Conservation (phyloP, 2,113 vertebrate genomes). For the Salvelinus sp. region DNA sequence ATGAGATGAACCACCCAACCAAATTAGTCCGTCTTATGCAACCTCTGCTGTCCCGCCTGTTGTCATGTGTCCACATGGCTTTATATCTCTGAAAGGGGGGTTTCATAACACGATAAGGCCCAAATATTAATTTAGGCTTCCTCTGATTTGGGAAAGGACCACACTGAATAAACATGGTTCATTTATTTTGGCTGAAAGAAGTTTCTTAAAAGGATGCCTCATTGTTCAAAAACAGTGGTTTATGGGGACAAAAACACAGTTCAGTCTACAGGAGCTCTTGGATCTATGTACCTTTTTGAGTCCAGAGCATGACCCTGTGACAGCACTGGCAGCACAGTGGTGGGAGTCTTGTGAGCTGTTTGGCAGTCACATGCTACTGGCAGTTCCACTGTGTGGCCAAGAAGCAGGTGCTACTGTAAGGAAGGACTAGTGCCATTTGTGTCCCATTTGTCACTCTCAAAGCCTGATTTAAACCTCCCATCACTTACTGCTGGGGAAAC, state of each 20-base stretch:
- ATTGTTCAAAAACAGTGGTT: background rate
- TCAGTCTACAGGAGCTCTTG: too few species aligned
- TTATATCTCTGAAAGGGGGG: background rate
- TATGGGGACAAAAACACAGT: background rate
- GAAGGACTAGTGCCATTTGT: background rate
- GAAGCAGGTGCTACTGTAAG: background rate
- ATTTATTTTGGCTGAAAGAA: background rate
- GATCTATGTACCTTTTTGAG: too few species aligned
- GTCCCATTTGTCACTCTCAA: background rate
- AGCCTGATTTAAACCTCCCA: background rate
- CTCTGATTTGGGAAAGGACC: background rate
- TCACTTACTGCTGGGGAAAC: background rate
- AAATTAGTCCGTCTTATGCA: background rate
- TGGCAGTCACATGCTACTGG: conserved; percentile 28
- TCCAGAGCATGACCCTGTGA: conserved; percentile 5
- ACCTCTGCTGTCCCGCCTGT: background rate
- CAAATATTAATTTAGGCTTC: background rate
- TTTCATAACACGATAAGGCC: background rate
- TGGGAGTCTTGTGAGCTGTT: conserved; percentile 19
- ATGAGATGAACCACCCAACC: conserved; percentile 3
- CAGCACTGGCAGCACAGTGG: conserved; percentile 14
- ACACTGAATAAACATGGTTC: background rate
- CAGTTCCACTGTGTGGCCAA: background rate
- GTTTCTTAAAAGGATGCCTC: background rate
- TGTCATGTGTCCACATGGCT: background rate